These are phyloP conservation scores for Hipparchia semele DNA, from an alignment of 2,888 invertebrate species.

Conservation along the genomic window DNA sequence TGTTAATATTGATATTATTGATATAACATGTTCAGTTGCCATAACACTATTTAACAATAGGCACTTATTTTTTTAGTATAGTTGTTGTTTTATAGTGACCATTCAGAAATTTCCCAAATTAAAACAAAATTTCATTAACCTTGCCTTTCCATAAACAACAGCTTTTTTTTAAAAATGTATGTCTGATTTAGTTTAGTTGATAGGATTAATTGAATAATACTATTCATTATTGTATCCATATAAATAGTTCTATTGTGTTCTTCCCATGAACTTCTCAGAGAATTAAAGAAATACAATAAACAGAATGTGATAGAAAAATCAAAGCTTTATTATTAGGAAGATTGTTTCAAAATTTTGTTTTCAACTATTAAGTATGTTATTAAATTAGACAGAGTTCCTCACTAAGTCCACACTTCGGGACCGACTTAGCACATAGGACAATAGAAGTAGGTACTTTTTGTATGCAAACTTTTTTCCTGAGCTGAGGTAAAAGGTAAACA, in stretches of 20 bases:
- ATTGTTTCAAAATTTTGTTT: not conserved
- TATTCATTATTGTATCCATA: not conserved
- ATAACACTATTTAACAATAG: conserved; percentile 7
- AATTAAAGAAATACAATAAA: conserved; percentile 1
- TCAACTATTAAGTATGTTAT: not conserved
- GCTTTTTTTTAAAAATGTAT: too few relatives aligned
- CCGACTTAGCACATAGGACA: not conserved
- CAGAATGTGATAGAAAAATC: conserved; percentile 5
- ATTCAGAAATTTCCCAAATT: not conserved
- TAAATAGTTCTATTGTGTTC: not conserved
- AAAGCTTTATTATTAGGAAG: conserved; percentile 6
- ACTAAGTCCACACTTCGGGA: not conserved
- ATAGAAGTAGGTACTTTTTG: too few relatives aligned
- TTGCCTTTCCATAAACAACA: too few relatives aligned
- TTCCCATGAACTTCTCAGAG: not conserved
- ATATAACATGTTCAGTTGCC: not conserved
- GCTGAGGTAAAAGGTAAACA: not conserved
- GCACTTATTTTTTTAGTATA: not conserved
- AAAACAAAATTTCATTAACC: not conserved
- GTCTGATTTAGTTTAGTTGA: too few relatives aligned
- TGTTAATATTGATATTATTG: not conserved
- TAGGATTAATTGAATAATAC: not conserved
- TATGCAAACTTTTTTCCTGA: not conserved
- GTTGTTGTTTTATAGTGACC: not conserved
- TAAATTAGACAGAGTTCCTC: not conserved